Conservation (phyloP, 2,797 vertebrate species). For the Botia almorhae region DNA sequence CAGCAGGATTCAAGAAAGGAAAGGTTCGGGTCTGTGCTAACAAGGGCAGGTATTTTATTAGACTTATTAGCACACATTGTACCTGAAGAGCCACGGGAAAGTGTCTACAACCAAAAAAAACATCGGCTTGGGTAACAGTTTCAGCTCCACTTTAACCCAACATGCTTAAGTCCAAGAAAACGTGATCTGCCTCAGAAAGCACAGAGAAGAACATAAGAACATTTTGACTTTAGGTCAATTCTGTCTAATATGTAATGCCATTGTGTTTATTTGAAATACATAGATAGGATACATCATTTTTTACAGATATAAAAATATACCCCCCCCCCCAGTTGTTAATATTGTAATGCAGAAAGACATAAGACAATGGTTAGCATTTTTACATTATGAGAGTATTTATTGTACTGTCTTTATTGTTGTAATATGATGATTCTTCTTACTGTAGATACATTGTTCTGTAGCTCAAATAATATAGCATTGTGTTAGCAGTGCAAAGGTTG, state of each 20-base stretch:
- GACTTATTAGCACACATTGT: constrained; percentile 32
- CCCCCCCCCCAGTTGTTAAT: too few relatives aligned
- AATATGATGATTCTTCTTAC: too few relatives aligned
- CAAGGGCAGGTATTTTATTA: constrained; percentile 36
- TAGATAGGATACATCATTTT: too few relatives aligned
- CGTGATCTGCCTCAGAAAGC: not conserved
- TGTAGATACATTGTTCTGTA: too few relatives aligned
- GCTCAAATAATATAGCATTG: too few relatives aligned
- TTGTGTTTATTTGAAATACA: not conserved
- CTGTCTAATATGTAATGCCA: not conserved
- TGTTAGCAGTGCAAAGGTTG: too few relatives aligned
- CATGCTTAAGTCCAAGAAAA: not conserved
- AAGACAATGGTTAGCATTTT: too few relatives aligned
- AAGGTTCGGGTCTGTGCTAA: constrained; percentile 42
- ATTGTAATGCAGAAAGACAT: too few relatives aligned
- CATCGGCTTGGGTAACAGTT: not conserved
- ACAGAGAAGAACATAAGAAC: not conserved
- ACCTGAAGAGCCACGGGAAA: constrained; percentile 4
- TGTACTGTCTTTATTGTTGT: too few relatives aligned
- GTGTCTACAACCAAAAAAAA: constrained; percentile 1
- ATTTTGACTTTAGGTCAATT: constrained; percentile 34
- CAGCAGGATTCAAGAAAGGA: not conserved
- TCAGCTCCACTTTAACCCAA: not conserved
- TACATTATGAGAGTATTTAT: too few relatives aligned
- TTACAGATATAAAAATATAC: too few relatives aligned